Percentiles rank a stretch among this genome's conserved stretches.
Conservation (phyloP, 2,888 invertebrate genomes). For the Patella ulyssiponensis region DNA sequence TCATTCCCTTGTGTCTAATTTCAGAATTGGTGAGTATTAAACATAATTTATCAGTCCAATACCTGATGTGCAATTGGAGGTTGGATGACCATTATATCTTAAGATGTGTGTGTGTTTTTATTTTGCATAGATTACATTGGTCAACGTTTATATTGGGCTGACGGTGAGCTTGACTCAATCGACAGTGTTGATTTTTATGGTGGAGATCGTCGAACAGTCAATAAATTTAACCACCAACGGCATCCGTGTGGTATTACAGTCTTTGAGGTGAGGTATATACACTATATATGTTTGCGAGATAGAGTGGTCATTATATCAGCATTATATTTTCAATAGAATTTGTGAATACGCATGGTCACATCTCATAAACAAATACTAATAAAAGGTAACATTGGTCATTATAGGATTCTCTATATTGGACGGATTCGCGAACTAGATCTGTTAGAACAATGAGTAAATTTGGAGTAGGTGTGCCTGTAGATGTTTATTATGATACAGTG, state of each 20-base stretch:
- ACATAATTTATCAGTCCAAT: neutral
- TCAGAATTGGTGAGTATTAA: too few species aligned
- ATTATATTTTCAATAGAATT: too few species aligned
- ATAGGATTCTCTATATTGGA: conserved; percentile 93
- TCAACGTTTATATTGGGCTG: conserved; percentile 94
- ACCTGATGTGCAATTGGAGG: too few species aligned
- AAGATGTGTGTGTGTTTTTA: conserved; percentile 10
- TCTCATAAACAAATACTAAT: too few species aligned
- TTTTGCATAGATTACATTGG: conserved; percentile 82
- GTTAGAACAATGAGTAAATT: conserved; percentile 94
- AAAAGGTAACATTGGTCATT: conserved; percentile 11
- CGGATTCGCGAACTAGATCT: conserved; percentile 95
- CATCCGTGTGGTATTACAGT: conserved; percentile 98
- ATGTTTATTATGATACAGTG: conserved; percentile 69
- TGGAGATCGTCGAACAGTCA: conserved; percentile 79
- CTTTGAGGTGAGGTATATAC: conserved; percentile 79
- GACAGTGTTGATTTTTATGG: conserved; percentile 93
- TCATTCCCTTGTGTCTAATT: too few species aligned
- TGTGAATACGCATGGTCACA: too few species aligned
- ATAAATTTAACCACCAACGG: conserved; percentile 81
- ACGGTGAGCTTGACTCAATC: conserved; percentile 92
- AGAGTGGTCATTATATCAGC: too few species aligned
- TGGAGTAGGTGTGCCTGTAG: conserved; percentile 82
- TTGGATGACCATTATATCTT: neutral
- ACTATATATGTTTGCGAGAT: neutral